Base-by-base conservation (phyloP, 2,797 vertebrate species). In the Galagoides demidoff region DNA sequence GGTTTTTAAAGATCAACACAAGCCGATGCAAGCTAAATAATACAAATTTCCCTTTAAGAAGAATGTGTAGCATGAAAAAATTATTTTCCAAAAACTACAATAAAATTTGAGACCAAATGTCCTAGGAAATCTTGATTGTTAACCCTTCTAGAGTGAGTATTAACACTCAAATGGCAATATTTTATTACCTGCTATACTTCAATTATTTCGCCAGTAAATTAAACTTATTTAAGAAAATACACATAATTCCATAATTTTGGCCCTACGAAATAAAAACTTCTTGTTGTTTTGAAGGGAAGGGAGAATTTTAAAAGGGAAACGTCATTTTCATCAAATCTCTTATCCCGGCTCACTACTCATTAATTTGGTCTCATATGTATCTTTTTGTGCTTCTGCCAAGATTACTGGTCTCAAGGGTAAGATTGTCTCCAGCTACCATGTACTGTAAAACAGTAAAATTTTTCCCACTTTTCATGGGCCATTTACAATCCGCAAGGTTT, bases 401-500 rank as follows among this genome's bases (percentile, higher is more conserved):
- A 86, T 79, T 55, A 78, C 29, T 91, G 71, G 63, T 83, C 87
- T 92, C 43, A 79, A 93, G 19, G 22, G 81, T 93, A 66, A 93
- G 68, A 63, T 12, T 78, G 78, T 90, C 74, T 78, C 37, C 70
- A 89, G 27, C 68, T 45, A 73, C 63, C 84, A 71, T 7, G 37
- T 49, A 37, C 64, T 89, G 17, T 70, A 81, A 96, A 96, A 87
- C 49, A 90, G 64, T 39, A 61, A 94, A 81, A 57, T 4, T 25
- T 83, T 95, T 79, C 29, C 82, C 43, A 82, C 43, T 87, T 23
- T 94, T 82, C 66, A 79, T 17, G 77, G 92, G n/a, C 81, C 84
- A 94, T 87, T 94, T 95, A 82, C 70, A 85, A 31, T 91, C 87
- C 79, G 68, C 92, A 52, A 77, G 89, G 45, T 85, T 91, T 82